Evolutionary conservation across 2,113 vertebrate genomes (phyloP).

Genomic region (Cervus canadensis): DNA sequence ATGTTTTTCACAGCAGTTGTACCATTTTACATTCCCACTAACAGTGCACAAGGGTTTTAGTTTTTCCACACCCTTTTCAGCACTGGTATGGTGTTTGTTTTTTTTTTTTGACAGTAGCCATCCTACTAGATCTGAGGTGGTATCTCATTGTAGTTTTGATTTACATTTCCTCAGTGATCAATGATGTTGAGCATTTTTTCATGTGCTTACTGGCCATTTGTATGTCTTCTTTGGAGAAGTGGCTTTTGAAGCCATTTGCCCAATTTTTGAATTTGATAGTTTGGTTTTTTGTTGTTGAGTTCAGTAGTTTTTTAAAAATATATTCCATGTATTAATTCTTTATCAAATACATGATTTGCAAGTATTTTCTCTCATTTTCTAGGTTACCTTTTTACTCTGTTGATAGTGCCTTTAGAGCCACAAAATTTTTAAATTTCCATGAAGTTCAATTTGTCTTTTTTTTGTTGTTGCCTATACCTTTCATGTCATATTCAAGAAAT

Average conservation of each 20-base stretch:
- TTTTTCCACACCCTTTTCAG: neutral
- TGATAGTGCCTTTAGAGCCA: neutral
- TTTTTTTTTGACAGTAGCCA: neutral
- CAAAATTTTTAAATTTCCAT: neutral
- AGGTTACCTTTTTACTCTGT: neutral
- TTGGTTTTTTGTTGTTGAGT: neutral
- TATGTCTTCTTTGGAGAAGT: neutral
- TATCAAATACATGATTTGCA: neutral
- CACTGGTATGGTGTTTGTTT: neutral
- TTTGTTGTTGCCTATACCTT: neutral
- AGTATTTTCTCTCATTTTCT: neutral
- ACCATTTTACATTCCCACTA: neutral
- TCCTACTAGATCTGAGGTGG: neutral
- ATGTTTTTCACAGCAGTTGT: neutral
- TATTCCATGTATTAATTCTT: neutral
- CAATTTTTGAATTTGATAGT: neutral
- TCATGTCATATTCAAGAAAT: neutral
- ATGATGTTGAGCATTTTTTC: neutral
- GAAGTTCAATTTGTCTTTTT: neutral
- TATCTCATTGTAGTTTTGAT: neutral
- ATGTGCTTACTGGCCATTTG: neutral
- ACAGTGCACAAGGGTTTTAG: neutral
- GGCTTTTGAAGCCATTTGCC: neutral
- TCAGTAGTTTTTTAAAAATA: neutral
- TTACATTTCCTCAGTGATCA: neutral